phyloP scores from a whole-genome alignment of 2,113 vertebrate species.

The Casuarius casuarius region DNA sequence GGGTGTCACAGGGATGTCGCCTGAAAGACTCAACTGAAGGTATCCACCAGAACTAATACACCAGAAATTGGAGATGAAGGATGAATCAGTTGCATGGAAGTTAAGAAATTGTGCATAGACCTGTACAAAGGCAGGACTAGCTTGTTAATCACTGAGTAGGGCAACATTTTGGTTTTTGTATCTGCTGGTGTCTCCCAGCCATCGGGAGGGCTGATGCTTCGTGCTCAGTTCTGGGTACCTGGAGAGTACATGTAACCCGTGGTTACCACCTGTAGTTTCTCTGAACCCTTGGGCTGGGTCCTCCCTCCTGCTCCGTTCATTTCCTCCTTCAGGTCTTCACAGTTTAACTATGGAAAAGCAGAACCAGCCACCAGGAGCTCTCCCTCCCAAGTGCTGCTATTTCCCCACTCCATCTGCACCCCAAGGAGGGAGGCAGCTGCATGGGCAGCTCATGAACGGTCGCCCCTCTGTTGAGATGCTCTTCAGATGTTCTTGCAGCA shows the following conservation, averaged over 20 bases:
- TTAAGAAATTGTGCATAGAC: neutral
- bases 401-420: neutral
- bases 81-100: neutral
- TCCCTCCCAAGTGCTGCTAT: neutral
- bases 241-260: rapidly evolving
- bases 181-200: neutral
- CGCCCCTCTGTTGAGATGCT: neutral
- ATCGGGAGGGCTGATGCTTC: neutral
- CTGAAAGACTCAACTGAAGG: neutral
- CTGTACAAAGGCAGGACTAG: neutral
- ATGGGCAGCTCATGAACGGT: neutral
- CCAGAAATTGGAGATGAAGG: neutral
- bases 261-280: neutral
- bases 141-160: neutral
- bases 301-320: neutral
- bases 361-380: neutral
- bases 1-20: neutral
- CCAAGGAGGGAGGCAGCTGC: neutral
- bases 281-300: neutral
- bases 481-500: neutral
- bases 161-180: neutral
- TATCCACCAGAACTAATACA: neutral
- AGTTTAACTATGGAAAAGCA: neutral
- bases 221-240: rapidly evolving
- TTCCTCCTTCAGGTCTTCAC: neutral